Evolutionary conservation across 2,888 invertebrate genomes (phyloP).

Genomic region (Drosophila infuscata): DNA sequence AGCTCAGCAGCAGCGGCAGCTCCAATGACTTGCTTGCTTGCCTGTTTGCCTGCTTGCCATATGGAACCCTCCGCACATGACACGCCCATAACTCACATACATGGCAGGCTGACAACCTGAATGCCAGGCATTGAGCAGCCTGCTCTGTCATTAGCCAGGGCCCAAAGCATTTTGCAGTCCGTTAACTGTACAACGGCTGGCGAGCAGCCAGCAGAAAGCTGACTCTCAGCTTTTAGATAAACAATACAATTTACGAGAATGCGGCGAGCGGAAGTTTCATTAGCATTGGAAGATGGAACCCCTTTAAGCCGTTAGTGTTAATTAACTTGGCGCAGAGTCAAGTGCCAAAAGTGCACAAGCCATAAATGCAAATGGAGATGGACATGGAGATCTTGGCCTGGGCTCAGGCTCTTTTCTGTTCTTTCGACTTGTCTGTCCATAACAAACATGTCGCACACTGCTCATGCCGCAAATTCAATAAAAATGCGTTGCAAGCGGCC

Average conservation of each 20-base stretch:
- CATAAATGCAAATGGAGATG: constrained; percentile 35
- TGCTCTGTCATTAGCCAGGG: constrained; percentile 32
- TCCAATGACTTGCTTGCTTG: constrained; percentile 70
- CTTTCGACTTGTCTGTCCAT: constrained; percentile 10
- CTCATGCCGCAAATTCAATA: constrained; percentile 67
- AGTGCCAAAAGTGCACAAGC: constrained; percentile 55
- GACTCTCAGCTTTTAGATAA: constrained; percentile 53
- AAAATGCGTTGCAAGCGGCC: constrained; percentile 68
- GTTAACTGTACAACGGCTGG: constrained; percentile 53
- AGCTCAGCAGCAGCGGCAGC: constrained; percentile 47
- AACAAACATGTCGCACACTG: constrained; percentile 44
- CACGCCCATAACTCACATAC: constrained; percentile 51
- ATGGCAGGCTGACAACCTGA: constrained; percentile 21
- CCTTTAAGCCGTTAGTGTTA: constrained; percentile 65
- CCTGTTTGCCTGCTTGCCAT: constrained; percentile 58
- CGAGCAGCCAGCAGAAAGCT: constrained; percentile 42
- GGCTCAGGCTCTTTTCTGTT: not conserved
- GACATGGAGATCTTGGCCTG: not conserved
- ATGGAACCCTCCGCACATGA: constrained; percentile 45
- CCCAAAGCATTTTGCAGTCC: constrained; percentile 42
- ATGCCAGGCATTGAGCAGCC: constrained; percentile 1
- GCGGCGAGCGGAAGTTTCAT: constrained; percentile 66
- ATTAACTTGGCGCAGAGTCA: constrained; percentile 76
- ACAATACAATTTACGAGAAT: constrained; percentile 72
- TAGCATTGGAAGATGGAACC: constrained; percentile 63